phyloP scores from a whole-genome alignment of 1,140 invertebrate species.

The Trichoplusia ni region DNA sequence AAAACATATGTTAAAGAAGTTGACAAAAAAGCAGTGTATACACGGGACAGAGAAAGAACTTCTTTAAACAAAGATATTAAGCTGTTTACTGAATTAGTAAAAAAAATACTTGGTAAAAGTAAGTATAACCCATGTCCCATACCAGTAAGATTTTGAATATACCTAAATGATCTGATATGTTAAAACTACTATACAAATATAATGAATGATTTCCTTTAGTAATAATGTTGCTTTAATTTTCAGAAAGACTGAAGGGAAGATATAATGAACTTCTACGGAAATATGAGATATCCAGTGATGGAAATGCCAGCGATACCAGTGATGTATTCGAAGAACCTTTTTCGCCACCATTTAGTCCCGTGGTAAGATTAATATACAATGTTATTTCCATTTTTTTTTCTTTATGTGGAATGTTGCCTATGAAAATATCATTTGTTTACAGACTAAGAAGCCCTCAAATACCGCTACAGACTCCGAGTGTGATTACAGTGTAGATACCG shows the following conservation, averaged over 20 bases:
- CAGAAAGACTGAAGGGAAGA: conserved; percentile 50
- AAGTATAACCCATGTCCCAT: too few species aligned
- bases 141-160: too few species aligned
- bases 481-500: conserved; percentile 47
- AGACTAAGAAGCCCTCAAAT: not conserved
- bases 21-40: not conserved
- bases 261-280: conserved; percentile 47
- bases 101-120: conserved; percentile 56
- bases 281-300: conserved; percentile 44
- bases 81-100: conserved; percentile 44
- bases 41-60: conserved; percentile 43
- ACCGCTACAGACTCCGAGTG: conserved; percentile 4
- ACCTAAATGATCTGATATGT: too few species aligned
- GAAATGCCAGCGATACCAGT: conserved; percentile 25
- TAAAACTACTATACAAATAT: too few species aligned
- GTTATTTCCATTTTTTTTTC: too few species aligned
- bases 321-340: conserved; percentile 40
- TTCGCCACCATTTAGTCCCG: conserved; percentile 38
- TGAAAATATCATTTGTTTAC: not conserved
- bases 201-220: too few species aligned
- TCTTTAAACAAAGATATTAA: conserved; percentile 50
- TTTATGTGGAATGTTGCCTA: too few species aligned
- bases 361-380: too few species aligned
- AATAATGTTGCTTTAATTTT: conserved; percentile 33
- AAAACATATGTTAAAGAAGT: conserved; percentile 35